Conservation (phyloP, 2,113 vertebrate genomes). For the Callithrix jacchus region DNA sequence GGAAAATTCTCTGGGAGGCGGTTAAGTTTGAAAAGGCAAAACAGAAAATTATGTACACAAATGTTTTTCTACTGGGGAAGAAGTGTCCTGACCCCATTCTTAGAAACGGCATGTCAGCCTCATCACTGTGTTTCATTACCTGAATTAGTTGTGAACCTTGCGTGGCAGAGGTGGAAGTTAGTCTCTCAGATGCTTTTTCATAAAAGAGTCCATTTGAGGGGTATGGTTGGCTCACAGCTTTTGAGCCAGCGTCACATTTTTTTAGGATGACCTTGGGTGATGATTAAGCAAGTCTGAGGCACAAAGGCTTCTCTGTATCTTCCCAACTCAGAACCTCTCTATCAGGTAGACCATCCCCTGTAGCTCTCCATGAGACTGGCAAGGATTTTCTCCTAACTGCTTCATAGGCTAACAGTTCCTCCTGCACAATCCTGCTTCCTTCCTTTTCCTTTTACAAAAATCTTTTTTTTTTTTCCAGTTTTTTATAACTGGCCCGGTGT, state of each 20-base stretch:
- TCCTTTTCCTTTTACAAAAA: neutral
- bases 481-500: neutral
- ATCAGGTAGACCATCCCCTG: neutral
- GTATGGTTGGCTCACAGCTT: neutral
- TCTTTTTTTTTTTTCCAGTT: neutral
- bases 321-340: neutral
- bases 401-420: neutral
- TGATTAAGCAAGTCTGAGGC: neutral
- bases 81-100: neutral
- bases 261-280: neutral
- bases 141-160: neutral
- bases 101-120: neutral
- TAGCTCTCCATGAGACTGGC: neutral
- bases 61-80: neutral
- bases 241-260: neutral
- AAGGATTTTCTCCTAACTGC: neutral
- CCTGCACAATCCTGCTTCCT: neutral
- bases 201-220: neutral
- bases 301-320: neutral
- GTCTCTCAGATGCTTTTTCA: neutral
- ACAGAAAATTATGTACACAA: neutral
- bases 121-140: neutral
- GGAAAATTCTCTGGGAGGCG: neutral
- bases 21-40: neutral
- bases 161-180: neutral